Evolutionary conservation across 2,888 invertebrate species (phyloP), one percentile per base, ranked within the genome.

Genomic region (Leptinotarsa rubiginosa): DNA sequence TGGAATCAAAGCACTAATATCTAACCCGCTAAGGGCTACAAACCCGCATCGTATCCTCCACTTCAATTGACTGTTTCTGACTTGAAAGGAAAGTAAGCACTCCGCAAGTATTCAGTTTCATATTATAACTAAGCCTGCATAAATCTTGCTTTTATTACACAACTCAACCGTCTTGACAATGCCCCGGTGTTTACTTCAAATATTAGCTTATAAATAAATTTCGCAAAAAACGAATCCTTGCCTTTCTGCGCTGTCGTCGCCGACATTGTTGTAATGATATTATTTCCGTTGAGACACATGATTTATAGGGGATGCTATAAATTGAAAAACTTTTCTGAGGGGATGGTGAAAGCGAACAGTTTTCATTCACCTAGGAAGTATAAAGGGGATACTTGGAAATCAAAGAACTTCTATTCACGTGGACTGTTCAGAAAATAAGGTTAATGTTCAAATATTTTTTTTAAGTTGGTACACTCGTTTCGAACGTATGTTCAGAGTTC

Each of bases 181-280:
- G 77, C 79, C 78, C 73, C 79, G 78, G 83, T 84, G 80, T 82
- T 81, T 85, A 83, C 84, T 81, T 84, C 83, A 85, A 85, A 86
- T 86, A 86, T 86, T 85, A 84, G 84, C 85, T 84, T 85, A 86
- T 86, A 86, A 86, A 86, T 86, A 86, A 85, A 85, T 85, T 84
- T 83, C 80, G 81, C 84, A 85, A 85, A 41, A 84, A 86, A 84
- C 84, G 84, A 50, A 67, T 67, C 52, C 52, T 52, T 67, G 67
- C 49, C 50, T 67, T 67, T 67, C 66, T 62, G 62, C 31, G 62
- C 62, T 72, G 75, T 73, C 74, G 76, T 74, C 75, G 75, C 65
- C 83, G 85, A 84, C 86, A 86, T 86, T 85, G 83, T 85, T 84
- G 86, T 86, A 86, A 87, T 86, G 86, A 85, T 85, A 85, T 86